phyloP scores from a whole-genome alignment of 2,113 vertebrate genomes.

The Xyliphius kryptos region DNA sequence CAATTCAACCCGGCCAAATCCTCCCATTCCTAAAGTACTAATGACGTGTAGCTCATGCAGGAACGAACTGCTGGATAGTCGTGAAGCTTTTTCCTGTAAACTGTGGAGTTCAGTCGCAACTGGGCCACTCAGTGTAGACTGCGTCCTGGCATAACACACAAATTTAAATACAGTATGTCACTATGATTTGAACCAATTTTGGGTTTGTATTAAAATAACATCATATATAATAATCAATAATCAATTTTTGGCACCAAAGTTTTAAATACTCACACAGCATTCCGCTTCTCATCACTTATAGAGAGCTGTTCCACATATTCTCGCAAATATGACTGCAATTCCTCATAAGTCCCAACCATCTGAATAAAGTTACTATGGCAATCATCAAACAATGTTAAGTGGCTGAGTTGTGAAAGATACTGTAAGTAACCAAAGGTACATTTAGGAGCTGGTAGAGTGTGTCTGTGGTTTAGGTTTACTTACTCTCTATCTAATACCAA shows the following conservation, averaged over 20 bases:
- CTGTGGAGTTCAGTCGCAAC: conserved; percentile 55
- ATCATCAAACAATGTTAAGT: neutral
- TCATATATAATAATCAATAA: too few relatives aligned
- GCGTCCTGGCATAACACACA: conserved; percentile 41
- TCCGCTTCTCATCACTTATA: conserved; percentile 72
- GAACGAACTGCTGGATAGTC: conserved; percentile 66
- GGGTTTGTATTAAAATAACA: too few relatives aligned
- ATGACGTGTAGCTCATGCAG: conserved; percentile 80
- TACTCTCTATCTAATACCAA: conserved; percentile 89
- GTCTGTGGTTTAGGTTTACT: conserved; percentile 47
- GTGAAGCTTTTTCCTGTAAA: conserved; percentile 73
- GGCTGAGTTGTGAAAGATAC: neutral
- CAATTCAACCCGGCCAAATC: conserved; percentile 92
- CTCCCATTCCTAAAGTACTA: conserved; percentile 85
- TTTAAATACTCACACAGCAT: conserved; percentile 73
- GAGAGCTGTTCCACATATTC: conserved; percentile 82
- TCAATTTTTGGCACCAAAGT: too few relatives aligned
- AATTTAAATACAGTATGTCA: too few relatives aligned
- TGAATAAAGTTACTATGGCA: conserved; percentile 80
- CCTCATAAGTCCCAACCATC: conserved; percentile 87
- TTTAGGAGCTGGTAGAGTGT: too few relatives aligned
- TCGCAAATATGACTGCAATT: conserved; percentile 80
- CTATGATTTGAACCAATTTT: too few relatives aligned
- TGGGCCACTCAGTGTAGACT: conserved; percentile 47
- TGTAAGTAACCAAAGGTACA: neutral